Evolutionary conservation across 2,113 vertebrate species (phyloP).

Genomic region (Silurus meridionalis): DNA sequence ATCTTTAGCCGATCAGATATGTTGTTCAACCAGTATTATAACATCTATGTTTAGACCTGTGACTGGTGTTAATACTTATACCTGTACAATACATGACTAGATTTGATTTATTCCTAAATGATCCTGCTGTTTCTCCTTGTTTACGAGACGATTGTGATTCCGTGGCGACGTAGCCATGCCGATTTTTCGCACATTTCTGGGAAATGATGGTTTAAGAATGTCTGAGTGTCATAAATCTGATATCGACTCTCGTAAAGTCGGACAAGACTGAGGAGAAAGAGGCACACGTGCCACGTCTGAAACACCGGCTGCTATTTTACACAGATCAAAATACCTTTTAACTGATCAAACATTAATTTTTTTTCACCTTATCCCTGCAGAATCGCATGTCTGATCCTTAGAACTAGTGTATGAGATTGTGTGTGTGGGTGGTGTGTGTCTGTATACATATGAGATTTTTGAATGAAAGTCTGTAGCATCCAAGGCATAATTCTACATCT

Average conservation of each 20-base stretch:
- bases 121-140: background rate
- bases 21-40: background rate
- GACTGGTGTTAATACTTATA: background rate
- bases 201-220: background rate
- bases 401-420: conserved; percentile 10
- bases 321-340: background rate
- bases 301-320: background rate
- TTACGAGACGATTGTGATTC: background rate
- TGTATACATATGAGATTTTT: conserved; percentile 40
- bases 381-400: background rate
- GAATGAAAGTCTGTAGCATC: conserved; percentile 36
- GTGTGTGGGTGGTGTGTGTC: conserved; percentile 35
- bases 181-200: background rate
- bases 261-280: background rate
- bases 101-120: background rate
- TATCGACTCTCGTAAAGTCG: background rate
- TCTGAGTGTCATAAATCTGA: background rate
- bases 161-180: background rate
- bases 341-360: background rate
- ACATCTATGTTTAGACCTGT: background rate
- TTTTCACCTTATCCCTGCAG: background rate
- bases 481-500: conserved; percentile 43
- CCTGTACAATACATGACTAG: background rate
- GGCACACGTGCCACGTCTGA: background rate
- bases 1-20: background rate